These are phyloP conservation scores for Anodontia alba DNA, from an alignment of 2,888 invertebrate genomes.

Conservation along the genomic window DNA sequence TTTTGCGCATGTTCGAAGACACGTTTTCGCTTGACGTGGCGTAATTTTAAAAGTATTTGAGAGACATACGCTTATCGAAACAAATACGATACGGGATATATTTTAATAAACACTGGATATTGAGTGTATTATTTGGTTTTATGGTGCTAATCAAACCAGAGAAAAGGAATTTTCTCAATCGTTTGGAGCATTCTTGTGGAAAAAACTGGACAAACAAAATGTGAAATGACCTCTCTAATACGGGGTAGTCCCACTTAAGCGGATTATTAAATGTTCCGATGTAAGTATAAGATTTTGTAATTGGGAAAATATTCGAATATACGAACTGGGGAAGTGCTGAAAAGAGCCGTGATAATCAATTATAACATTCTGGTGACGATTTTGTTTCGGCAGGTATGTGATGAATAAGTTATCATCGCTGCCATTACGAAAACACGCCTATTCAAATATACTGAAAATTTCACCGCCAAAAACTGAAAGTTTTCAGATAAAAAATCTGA, in stretches of 20 bases:
- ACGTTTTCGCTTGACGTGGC: no score
- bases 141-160: constrained; percentile 7
- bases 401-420: no score
- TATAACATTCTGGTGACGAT: no score
- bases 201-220: constrained; percentile 5
- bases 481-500: no score
- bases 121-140: background rate
- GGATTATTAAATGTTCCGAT: background rate
- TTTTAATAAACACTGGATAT: constrained; percentile 2
- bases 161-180: background rate
- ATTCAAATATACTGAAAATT: no score
- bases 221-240: constrained; percentile 1
- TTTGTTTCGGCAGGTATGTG: background rate
- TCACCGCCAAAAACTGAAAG: no score
- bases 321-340: background rate
- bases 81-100: background rate
- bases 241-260: constrained; percentile 7
- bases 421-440: no score
- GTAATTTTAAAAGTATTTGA: constrained; percentile 9
- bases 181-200: constrained; percentile 15
- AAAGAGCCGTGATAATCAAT: no score
- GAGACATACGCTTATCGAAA: background rate
- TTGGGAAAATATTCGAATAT: no score
- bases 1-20: no score
- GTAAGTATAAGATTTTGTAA: no score